Conservation (phyloP, 1,140 invertebrate species). For the Lordiphosa stackelbergi region DNA sequence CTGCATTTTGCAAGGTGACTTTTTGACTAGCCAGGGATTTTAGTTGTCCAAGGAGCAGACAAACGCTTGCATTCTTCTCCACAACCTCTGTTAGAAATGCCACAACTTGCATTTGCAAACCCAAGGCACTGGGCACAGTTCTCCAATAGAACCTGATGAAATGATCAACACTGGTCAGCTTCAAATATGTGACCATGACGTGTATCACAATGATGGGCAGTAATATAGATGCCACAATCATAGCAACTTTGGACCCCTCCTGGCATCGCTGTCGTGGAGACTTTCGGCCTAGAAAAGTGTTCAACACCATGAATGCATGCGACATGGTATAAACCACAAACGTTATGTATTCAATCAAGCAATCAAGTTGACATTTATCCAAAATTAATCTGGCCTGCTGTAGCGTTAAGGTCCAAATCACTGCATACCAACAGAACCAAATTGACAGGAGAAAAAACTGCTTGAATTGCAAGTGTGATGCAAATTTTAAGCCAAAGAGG, state of each 20-base stretch:
- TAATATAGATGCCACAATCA: conserved; percentile 13
- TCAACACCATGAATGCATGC: conserved; percentile 33
- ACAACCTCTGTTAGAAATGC: conserved; percentile 43
- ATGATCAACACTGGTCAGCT: background rate
- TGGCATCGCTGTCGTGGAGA: background rate
- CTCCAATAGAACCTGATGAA: conserved; percentile 20
- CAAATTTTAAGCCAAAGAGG: conserved; percentile 23
- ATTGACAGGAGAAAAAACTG: conserved; percentile 14
- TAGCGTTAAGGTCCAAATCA: conserved; percentile 1
- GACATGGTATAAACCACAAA: conserved; percentile 14
- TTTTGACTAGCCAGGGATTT: conserved; percentile 18
- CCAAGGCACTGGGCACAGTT: conserved; percentile 25
- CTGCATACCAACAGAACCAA: conserved; percentile 39
- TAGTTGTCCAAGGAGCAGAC: conserved; percentile 15
- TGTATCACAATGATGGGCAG: conserved; percentile 11
- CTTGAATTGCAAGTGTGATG: background rate
- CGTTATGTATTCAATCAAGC: conserved; percentile 23
- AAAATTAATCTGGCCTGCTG: background rate
- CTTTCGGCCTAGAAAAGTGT: conserved; percentile 25
- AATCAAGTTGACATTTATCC: conserved; percentile 37
- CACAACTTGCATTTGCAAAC: conserved; percentile 42
- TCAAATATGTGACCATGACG: conserved; percentile 1
- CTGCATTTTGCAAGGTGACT: conserved; percentile 1
- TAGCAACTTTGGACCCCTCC: conserved; percentile 2
- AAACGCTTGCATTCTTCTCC: conserved; percentile 24